These are phyloP conservation scores for Bryconaethiops microstoma DNA, from an alignment of 2,797 vertebrate species.

Conservation along the genomic window DNA sequence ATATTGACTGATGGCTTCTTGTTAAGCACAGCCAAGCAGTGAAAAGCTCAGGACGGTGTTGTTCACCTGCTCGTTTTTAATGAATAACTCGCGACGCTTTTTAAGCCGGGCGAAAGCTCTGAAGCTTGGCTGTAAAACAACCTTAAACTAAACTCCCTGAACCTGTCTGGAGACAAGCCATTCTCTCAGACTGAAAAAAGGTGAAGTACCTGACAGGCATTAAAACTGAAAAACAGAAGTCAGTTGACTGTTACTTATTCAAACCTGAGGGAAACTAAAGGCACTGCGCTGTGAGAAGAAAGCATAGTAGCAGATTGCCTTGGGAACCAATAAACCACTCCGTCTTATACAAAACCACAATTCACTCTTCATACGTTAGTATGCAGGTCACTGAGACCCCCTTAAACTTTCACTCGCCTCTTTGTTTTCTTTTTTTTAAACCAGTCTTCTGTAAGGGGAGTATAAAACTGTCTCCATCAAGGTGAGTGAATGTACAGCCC, in stretches of 20 bases:
- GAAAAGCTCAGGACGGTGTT: neutral
- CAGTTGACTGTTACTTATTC: constrained; percentile 24
- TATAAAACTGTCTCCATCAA: constrained; percentile 41
- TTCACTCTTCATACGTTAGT: constrained; percentile 48
- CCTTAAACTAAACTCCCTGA: constrained; percentile 23
- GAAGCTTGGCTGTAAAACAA: constrained; percentile 28
- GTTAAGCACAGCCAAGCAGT: neutral
- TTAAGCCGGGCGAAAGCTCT: constrained; percentile 6
- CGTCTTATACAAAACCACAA: constrained; percentile 44
- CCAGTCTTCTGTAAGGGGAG: constrained; percentile 9
- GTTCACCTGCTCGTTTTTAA: constrained; percentile 25
- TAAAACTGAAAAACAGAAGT: constrained; percentile 37
- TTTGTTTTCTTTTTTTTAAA: constrained; percentile 1
- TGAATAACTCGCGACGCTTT: constrained; percentile 31
- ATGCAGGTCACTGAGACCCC: constrained; percentile 53
- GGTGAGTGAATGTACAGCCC: constrained; percentile 38
- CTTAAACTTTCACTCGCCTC: constrained; percentile 21
- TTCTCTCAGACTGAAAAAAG: constrained; percentile 19
- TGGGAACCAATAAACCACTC: constrained; percentile 44
- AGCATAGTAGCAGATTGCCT: constrained; percentile 29
- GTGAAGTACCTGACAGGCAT: constrained; percentile 41
- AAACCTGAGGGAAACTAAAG: neutral
- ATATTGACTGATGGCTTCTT: neutral
- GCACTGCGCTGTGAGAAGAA: constrained; percentile 10
- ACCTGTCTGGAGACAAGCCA: constrained; percentile 16